Evolutionary conservation across 2,888 invertebrate species (phyloP).

Genomic region (Leucoptera coffeella): DNA sequence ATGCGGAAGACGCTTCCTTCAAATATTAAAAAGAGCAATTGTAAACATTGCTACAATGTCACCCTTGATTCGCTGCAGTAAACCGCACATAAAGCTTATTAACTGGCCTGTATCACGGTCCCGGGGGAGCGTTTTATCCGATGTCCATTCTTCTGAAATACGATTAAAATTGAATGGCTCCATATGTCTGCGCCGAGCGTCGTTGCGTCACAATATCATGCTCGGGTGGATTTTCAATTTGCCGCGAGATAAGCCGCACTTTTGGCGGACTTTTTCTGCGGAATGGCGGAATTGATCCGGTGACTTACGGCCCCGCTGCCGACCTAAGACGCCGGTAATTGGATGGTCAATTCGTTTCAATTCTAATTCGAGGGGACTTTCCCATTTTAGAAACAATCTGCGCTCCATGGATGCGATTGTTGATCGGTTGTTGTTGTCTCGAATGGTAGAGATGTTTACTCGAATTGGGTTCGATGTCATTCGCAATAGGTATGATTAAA

Average conservation of each 20-base stretch:
- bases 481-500: no score
- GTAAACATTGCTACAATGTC: constrained; percentile 36
- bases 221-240: constrained; percentile 50
- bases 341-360: constrained; percentile 38
- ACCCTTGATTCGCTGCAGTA: constrained; percentile 27
- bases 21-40: constrained; percentile 35
- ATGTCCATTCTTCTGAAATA: constrained; percentile 50
- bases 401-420: no score
- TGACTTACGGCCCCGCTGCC: constrained; percentile 33
- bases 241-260: constrained; percentile 46
- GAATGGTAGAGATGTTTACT: no score
- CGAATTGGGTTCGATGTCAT: no score
- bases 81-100: constrained; percentile 47
- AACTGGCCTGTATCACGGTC: constrained; percentile 29
- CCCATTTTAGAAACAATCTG: neutral
- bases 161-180: constrained; percentile 53
- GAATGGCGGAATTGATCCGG: constrained; percentile 47
- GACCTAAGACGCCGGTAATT: constrained; percentile 26
- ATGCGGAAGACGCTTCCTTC: constrained; percentile 3
- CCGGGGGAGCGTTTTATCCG: constrained; percentile 35
- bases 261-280: constrained; percentile 46
- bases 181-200: constrained; percentile 28
- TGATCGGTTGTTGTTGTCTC: no score
- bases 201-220: constrained; percentile 51
- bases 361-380: constrained; percentile 16